These are phyloP conservation scores for Rhynchomys soricoides DNA, from an alignment of 2,113 vertebrate species.

Conservation along the genomic window DNA sequence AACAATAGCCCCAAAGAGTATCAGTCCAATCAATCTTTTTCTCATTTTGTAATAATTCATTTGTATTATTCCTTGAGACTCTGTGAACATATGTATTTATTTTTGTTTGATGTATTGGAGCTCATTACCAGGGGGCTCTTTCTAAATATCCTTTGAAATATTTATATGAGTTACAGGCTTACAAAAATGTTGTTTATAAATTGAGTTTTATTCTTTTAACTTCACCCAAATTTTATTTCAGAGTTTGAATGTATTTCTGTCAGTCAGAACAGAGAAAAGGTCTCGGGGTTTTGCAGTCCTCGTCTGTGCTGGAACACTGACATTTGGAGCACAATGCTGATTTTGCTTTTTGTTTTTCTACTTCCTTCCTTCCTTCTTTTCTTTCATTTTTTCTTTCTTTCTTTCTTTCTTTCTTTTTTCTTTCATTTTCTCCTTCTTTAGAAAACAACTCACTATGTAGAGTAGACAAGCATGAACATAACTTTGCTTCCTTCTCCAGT, in stretches of 20 bases:
- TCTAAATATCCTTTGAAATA: conserved; percentile 74
- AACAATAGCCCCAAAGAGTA: conserved; percentile 57
- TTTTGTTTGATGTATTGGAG: conserved; percentile 75
- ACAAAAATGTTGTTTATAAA: conserved; percentile 64
- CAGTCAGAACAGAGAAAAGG: background rate
- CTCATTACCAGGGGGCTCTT: conserved; percentile 69
- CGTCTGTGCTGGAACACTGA: background rate
- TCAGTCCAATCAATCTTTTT: conserved; percentile 77
- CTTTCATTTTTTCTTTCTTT: too few relatives aligned
- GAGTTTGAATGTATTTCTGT: background rate
- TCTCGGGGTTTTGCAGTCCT: background rate
- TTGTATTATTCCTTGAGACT: conserved; percentile 66
- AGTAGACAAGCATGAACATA: background rate
- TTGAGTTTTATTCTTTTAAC: conserved; percentile 48
- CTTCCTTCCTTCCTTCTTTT: too few relatives aligned
- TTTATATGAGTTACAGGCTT: conserved; percentile 73
- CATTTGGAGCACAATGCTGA: background rate
- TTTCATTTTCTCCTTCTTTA: background rate
- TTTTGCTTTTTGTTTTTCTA: background rate
- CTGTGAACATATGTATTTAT: conserved; percentile 72
- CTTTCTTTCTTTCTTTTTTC: too few relatives aligned
- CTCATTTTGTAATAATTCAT: conserved; percentile 78
- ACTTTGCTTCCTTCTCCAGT: fast-evolving
- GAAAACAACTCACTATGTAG: background rate
- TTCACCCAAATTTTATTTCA: background rate